Conservation (phyloP, 1,140 invertebrate genomes). For the Battus philenor region DNA sequence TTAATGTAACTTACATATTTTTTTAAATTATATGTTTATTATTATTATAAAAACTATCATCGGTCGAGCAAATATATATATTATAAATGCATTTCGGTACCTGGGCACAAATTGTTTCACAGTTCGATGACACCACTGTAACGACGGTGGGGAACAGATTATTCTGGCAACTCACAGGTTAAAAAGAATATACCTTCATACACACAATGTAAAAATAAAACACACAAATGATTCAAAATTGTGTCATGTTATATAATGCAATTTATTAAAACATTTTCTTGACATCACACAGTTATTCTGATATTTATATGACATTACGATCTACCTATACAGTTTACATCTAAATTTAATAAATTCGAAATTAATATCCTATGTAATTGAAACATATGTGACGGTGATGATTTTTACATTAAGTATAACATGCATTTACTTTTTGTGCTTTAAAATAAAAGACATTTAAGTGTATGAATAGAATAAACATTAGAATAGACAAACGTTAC, state of each 20-base stretch:
- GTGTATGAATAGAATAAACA: not conserved
- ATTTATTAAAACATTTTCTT: conserved; percentile 57
- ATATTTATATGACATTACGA: conserved; percentile 38
- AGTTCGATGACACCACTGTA: too few species aligned
- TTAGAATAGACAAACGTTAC: too few species aligned
- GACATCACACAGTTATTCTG: conserved; percentile 72
- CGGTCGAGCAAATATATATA: too few species aligned
- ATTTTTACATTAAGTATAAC: conserved; percentile 3
- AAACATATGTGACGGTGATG: conserved; percentile 23
- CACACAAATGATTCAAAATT: conserved; percentile 54
- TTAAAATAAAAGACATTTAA: conserved; percentile 6
- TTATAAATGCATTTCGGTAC: too few species aligned
- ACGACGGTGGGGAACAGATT: too few species aligned
- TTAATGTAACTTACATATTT: too few species aligned
- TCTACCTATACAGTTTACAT: conserved; percentile 52
- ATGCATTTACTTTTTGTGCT: too few species aligned
- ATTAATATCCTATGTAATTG: conserved; percentile 54
- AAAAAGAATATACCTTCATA: too few species aligned
- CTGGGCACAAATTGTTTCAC: too few species aligned
- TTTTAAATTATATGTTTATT: too few species aligned
- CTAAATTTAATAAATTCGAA: conserved; percentile 71
- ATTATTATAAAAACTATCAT: too few species aligned
- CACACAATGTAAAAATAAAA: conserved; percentile 19
- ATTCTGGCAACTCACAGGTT: too few species aligned
- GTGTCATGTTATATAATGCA: conserved; percentile 59